Conservation (phyloP, 2,797 vertebrate species). For the Sebastes iracundus region DNA sequence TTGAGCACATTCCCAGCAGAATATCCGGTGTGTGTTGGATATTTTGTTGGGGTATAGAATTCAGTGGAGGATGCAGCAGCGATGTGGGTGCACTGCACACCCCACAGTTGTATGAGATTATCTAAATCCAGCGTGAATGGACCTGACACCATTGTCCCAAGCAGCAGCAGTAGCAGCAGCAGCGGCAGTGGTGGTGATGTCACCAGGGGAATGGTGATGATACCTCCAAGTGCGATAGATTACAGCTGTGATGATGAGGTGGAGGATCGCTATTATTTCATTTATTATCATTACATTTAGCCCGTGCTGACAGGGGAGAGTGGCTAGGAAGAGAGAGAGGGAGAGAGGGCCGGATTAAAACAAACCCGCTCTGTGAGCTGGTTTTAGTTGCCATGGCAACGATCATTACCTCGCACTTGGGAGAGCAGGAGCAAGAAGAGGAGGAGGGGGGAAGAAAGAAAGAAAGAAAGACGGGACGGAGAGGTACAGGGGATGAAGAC, state of each 20-base stretch:
- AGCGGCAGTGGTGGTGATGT: slow-evolving; percentile 51
- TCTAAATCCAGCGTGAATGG: slow-evolving; percentile 82
- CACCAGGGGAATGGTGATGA: slow-evolving; percentile 65
- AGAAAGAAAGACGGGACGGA: slow-evolving; percentile 58
- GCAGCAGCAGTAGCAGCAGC: slow-evolving; percentile 51
- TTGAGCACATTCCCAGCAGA: slow-evolving; percentile 30
- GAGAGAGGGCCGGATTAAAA: slow-evolving; percentile 80
- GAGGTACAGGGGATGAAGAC: slow-evolving; percentile 63
- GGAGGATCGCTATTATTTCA: slow-evolving; percentile 77
- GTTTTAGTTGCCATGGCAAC: slow-evolving; percentile 89
- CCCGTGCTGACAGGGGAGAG: slow-evolving; percentile 75
- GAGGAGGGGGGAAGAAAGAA: slow-evolving; percentile 7
- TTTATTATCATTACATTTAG: slow-evolving; percentile 81
- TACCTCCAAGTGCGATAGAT: slow-evolving; percentile 73
- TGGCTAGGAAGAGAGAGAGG: slow-evolving; percentile 28
- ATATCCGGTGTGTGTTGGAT: slow-evolving; percentile 41
- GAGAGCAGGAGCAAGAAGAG: slow-evolving; percentile 80
- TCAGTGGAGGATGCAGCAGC: slow-evolving; percentile 56
- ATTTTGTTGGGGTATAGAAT: slow-evolving; percentile 50
- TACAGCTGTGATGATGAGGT: slow-evolving; percentile 76
- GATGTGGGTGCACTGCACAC: slow-evolving; percentile 69
- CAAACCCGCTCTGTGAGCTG: slow-evolving; percentile 84
- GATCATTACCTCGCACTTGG: slow-evolving; percentile 88
- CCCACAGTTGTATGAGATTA: slow-evolving; percentile 77
- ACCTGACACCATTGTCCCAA: slow-evolving; percentile 78